Base-by-base conservation (phyloP, 2,888 invertebrate species). In the Troilus luridus region DNA sequence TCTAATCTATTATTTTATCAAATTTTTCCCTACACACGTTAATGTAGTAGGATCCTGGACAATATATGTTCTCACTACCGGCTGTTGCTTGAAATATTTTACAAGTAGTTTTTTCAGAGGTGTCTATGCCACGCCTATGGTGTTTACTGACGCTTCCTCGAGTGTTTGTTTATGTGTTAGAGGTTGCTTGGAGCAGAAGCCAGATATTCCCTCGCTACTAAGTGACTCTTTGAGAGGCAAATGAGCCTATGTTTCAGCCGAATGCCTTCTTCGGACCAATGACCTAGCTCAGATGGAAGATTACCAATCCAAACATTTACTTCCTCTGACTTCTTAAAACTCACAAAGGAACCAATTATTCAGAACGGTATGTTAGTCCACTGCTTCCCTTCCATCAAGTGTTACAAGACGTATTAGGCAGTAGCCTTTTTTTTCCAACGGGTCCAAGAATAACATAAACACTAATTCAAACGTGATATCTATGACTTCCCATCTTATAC, bases 221-320 rank as follows among this genome's bases (percentile, higher is more conserved):
- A 85, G n/a, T 85, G 85, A 54, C 85, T 85, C 85, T 56, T 85
- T 85, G 85, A 85, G 85, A 85, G n/a, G 85, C 85, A 58, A 85
- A 85, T 54, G 85, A 85, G 85, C 41, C 85, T 56, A 21, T n/a
- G 85, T 58, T 85, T 54, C n/a, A 85, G 85, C 12, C n/a, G 85
- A 85, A 85, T 85, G 85, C 85, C 85, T 85, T 85, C 85, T 11
- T 85, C 56, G 85, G 85, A 56, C 85, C 85, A 58, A 58, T 11
- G 54, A 85, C 85, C 56, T n/a, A n/a, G 56, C 85, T 58, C 54
- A 85, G 85, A 85, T 85, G 85, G 85, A n/a, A 85, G 85, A 85
- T 85, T 85, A 85, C 54, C 85, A 85, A 85, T 56, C 85, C 56
- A 85, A 85, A 85, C 85, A 85, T 85, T 85, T 85, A 85, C 85